These are phyloP conservation scores for honey bee (Apis mellifera) DNA, from an alignment of 1,140 invertebrate genomes.

Conservation along the genomic window DNA sequence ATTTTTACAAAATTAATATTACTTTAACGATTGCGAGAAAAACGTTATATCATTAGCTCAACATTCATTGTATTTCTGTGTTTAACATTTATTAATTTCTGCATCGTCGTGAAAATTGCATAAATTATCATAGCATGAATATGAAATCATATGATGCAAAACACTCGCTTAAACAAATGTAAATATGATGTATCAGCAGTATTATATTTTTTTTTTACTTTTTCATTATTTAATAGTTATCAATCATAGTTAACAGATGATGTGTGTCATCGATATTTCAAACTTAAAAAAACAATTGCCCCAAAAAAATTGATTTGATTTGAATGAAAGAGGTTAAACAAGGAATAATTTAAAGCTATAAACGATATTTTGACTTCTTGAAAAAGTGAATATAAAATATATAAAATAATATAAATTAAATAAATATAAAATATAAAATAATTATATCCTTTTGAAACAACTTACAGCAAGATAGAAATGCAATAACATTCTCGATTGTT, in stretches of 20 bases:
- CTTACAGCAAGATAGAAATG: no score
- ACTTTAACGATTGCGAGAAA: no score
- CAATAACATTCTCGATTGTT: no score
- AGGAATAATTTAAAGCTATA: not conserved
- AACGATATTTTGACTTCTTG: not conserved
- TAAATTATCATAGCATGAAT: not conserved
- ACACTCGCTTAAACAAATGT: not conserved
- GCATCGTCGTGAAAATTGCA: not conserved
- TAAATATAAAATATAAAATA: not conserved
- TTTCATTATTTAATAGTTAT: no score
- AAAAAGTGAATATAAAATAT: not conserved
- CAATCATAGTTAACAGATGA: not conserved
- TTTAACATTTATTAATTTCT: not conserved
- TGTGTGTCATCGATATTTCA: not conserved
- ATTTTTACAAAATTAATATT: no score
- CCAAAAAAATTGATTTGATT: not conserved
- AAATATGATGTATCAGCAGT: not conserved
- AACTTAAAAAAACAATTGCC: not conserved
- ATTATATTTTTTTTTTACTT: not conserved
- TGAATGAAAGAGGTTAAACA: not conserved
- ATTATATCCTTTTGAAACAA: no score
- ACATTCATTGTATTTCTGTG: not conserved
- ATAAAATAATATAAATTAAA: no score
- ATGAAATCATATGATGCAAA: not conserved
- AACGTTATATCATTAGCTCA: not conserved